Conservation (phyloP, 2,797 vertebrate species). For the Myotis planiceps region DNA sequence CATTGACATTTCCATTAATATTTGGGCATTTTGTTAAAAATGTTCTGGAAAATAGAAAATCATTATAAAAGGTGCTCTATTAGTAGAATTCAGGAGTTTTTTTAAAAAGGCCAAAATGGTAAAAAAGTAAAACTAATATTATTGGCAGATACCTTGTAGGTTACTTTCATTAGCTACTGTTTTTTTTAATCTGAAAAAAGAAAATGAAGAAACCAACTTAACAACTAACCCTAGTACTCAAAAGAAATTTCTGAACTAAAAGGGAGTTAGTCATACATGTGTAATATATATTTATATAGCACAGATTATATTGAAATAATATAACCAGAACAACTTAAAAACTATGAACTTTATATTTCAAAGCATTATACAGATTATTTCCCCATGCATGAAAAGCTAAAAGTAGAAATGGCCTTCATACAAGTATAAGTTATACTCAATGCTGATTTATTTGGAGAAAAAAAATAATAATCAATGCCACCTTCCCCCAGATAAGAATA, state of each 20-base stretch:
- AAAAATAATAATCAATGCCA: not conserved
- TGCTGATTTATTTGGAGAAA: not conserved
- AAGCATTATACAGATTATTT: not conserved
- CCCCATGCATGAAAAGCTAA: not conserved
- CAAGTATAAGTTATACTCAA: not conserved
- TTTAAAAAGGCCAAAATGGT: not conserved
- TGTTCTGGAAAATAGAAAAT: slow-evolving; percentile 81
- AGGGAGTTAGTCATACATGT: not conserved
- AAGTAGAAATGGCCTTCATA: not conserved
- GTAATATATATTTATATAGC: slow-evolving; percentile 22
- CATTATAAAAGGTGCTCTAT: slow-evolving; percentile 51
- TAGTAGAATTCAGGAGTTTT: slow-evolving; percentile 52
- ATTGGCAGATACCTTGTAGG: not conserved
- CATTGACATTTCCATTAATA: slow-evolving; percentile 80
- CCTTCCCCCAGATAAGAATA: not conserved
- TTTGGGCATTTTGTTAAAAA: slow-evolving; percentile 67
- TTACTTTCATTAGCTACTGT: slow-evolving; percentile 46
- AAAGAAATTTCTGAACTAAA: not conserved
- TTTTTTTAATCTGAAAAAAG: slow-evolving; percentile 63
- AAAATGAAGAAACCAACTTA: slow-evolving; percentile 73
- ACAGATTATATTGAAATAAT: not conserved
- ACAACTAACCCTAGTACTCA: not conserved
- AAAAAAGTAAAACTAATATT: slow-evolving; percentile 52
- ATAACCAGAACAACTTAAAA: slow-evolving; percentile 13
- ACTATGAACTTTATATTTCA: slow-evolving; percentile 21